Conservation (phyloP, 2,113 vertebrate genomes). For the Oreochromis aureus region DNA sequence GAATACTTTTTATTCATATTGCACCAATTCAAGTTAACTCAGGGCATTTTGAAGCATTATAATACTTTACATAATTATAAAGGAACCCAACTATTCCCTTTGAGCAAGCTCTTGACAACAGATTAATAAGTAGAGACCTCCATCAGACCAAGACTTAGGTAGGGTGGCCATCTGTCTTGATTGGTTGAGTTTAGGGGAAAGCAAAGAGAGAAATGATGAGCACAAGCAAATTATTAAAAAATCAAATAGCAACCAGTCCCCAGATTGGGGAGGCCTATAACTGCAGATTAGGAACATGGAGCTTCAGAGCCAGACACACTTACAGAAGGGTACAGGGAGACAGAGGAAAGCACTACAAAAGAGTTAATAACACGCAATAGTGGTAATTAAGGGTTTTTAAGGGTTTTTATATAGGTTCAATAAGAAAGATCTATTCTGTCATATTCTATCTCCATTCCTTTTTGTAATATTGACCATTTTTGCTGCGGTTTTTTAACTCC, state of each 20-base stretch:
- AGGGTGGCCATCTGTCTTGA: not conserved
- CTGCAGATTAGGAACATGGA: not conserved
- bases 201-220: not conserved
- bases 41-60: not conserved
- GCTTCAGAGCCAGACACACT: not conserved
- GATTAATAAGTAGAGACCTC: not conserved
- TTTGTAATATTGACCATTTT: not conserved
- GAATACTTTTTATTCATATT: not conserved
- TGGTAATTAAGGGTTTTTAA: not conserved
- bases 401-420: not conserved
- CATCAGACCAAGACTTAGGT: not conserved
- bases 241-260: not conserved
- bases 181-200: not conserved
- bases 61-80: not conserved
- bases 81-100: not conserved
- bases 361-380: not conserved
- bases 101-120: not conserved
- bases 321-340: not conserved
- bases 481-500: not conserved
- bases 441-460: not conserved
- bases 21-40: not conserved
- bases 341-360: not conserved
- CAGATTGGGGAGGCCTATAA: not conserved
- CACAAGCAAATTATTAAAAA: not conserved
- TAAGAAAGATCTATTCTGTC: not conserved